phyloP scores from a whole-genome alignment of 2,888 invertebrate genomes.

The Prenolepis imparis region DNA sequence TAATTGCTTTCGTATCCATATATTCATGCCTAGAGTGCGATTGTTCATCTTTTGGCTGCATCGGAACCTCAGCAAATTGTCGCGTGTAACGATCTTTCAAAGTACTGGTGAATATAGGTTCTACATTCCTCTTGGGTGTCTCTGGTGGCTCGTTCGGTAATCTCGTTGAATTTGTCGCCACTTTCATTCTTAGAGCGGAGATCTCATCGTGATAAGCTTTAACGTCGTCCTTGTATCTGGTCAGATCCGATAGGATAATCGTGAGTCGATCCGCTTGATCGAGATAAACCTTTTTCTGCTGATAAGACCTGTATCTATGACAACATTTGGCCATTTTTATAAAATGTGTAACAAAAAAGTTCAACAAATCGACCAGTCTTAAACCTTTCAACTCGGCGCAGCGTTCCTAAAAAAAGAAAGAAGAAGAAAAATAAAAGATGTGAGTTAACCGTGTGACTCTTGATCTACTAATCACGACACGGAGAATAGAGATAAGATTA shows the following conservation, averaged over 20 bases:
- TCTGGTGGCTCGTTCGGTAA: constrained; percentile 71
- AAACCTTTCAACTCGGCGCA: constrained; percentile 88
- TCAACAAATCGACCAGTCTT: constrained; percentile 89
- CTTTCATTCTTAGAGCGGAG: constrained; percentile 74
- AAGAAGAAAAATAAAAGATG: constrained; percentile 19
- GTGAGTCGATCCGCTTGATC: constrained; percentile 91
- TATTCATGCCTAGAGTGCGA: constrained; percentile 23
- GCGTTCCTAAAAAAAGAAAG: constrained; percentile 78
- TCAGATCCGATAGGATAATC: constrained; percentile 88
- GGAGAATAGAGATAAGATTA: constrained; percentile 69
- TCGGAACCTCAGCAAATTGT: constrained; percentile 6
- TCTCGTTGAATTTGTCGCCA: not conserved
- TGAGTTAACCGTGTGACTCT: not conserved
- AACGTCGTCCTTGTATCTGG: constrained; percentile 88
- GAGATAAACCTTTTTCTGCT: constrained; percentile 90
- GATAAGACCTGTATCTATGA: constrained; percentile 88
- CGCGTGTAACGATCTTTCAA: constrained; percentile 73
- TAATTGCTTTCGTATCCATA: constrained; percentile 3
- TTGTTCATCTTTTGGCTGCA: constrained; percentile 4
- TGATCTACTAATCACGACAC: constrained; percentile 32
- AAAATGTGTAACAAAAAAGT: constrained; percentile 91
- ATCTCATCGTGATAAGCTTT: constrained; percentile 88
- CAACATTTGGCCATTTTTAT: constrained; percentile 90
- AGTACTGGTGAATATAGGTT: constrained; percentile 75
- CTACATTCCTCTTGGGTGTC: constrained; percentile 80